phyloP scores from a whole-genome alignment of 23 tunicate species.

The Corella eumyota region DNA sequence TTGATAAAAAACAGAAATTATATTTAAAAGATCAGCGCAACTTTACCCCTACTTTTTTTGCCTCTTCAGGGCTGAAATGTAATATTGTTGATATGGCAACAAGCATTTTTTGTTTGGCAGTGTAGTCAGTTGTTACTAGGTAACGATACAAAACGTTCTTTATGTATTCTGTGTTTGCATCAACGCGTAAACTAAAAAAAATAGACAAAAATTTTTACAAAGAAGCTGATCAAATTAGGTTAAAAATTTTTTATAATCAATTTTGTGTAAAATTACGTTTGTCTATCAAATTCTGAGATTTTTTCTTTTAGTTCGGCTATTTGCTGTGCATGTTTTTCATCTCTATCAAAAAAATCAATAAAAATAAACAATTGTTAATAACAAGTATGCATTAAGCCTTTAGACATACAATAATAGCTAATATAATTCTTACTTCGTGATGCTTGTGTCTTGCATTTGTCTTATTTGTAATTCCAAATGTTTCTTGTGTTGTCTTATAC shows the following conservation, averaged over 20 bases:
- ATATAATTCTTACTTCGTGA: constrained; percentile 41
- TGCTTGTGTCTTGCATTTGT: constrained; percentile 51
- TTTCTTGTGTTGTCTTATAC: constrained; percentile 64
- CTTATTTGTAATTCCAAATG: constrained; percentile 70
- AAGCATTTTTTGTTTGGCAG: constrained; percentile 67
- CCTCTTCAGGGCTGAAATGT: constrained; percentile 92
- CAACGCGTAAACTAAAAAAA: constrained; percentile 50
- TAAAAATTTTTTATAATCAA: neutral
- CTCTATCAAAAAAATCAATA: too few relatives aligned
- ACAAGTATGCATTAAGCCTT: too few relatives aligned
- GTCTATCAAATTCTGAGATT: constrained; percentile 29
- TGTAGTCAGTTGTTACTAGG: constrained; percentile 44
- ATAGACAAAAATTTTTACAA: neutral
- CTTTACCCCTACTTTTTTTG: constrained; percentile 25
- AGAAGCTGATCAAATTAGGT: neutral
- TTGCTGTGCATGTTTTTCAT: constrained; percentile 61
- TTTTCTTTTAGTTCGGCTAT: constrained; percentile 51
- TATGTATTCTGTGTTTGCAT: constrained; percentile 81
- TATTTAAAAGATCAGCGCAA: too few relatives aligned
- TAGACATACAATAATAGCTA: neutral
- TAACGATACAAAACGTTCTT: constrained; percentile 77
- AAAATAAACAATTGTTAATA: too few relatives aligned
- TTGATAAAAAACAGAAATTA: too few relatives aligned
- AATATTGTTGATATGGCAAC: constrained; percentile 77
- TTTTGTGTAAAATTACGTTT: constrained; percentile 16